phyloP scores from a whole-genome alignment of 2,888 invertebrate genomes.

The Leptinotarsa juncta region DNA sequence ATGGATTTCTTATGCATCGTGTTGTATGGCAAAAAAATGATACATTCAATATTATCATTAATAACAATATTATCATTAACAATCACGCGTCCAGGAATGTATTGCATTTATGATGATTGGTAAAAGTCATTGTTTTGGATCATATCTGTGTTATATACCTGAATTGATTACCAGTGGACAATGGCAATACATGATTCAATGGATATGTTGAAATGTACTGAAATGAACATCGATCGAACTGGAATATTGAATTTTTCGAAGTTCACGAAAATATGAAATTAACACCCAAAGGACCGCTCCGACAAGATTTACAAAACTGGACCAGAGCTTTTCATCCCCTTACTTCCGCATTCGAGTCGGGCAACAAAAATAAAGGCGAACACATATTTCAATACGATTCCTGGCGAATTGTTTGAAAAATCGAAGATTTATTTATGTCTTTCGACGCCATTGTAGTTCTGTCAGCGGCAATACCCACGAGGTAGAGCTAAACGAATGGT shows the following conservation, averaged over 20 bases:
- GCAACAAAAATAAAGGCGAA: slow-evolving; percentile 41
- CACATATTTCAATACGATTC: slow-evolving; percentile 49
- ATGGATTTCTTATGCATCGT: too few species aligned
- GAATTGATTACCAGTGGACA: too few species aligned
- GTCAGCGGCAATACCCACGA: slow-evolving; percentile 38
- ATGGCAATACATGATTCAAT: too few species aligned
- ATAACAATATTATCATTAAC: too few species aligned
- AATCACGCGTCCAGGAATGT: too few species aligned
- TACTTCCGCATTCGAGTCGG: slow-evolving; percentile 21
- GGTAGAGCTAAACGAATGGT: background rate
- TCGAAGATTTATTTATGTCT: slow-evolving; percentile 49
- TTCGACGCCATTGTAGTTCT: slow-evolving; percentile 47
- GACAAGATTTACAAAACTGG: background rate
- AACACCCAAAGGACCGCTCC: background rate
- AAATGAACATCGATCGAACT: too few species aligned
- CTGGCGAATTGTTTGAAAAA: slow-evolving; percentile 45
- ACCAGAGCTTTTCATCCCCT: background rate
- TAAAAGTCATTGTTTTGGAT: too few species aligned
- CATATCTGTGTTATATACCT: too few species aligned
- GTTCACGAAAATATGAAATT: background rate
- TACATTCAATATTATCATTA: too few species aligned
- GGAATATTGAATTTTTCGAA: background rate
- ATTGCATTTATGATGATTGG: too few species aligned
- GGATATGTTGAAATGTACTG: too few species aligned
- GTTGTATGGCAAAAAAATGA: too few species aligned